Conservation (phyloP, 1,140 invertebrate genomes). For the Aricia agestis region DNA sequence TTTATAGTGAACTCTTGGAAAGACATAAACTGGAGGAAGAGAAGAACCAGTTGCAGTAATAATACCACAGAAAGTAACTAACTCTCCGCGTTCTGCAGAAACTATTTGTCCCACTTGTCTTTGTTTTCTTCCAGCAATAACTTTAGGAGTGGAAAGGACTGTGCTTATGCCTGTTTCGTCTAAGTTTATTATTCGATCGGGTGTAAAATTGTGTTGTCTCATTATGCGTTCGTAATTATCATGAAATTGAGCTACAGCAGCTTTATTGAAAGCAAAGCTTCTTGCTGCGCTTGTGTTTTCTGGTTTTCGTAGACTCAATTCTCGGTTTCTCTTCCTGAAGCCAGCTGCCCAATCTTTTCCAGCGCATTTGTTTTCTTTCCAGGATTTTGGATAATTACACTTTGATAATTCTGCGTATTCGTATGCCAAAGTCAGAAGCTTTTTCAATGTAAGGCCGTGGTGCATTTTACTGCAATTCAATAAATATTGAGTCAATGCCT, state of each 20-base stretch:
- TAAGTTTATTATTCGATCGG: conserved; percentile 59
- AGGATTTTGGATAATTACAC: conserved; percentile 25
- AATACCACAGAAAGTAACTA: conserved; percentile 50
- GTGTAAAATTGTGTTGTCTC: conserved; percentile 35
- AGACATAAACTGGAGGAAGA: conserved; percentile 53
- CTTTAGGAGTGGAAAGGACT: conserved; percentile 47
- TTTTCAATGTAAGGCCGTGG: conserved; percentile 41
- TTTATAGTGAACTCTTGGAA: conserved; percentile 43
- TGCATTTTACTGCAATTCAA: conserved; percentile 44
- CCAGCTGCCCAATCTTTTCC: conserved; percentile 36
- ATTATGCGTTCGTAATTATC: conserved; percentile 32
- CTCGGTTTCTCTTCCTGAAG: conserved; percentile 30
- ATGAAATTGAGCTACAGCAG: conserved; percentile 25
- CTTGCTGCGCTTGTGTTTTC: conserved; percentile 20
- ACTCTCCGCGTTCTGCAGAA: conserved; percentile 51
- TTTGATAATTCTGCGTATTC: conserved; percentile 21
- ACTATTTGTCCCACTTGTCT: too few species aligned
- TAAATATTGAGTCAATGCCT: conserved; percentile 30
- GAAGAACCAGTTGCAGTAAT: conserved; percentile 49
- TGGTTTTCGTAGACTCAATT: conserved; percentile 22
- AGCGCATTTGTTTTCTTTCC: conserved; percentile 24
- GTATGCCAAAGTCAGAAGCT: conserved; percentile 42
- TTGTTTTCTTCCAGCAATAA: conserved; percentile 41
- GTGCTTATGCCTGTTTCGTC: conserved; percentile 70
- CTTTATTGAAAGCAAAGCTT: conserved; percentile 15